Percentiles rank a stretch among this genome's conserved stretches.
These are phyloP conservation scores for Xerus inauris DNA, from an alignment of 2,113 vertebrate species.

Conservation along the genomic window DNA sequence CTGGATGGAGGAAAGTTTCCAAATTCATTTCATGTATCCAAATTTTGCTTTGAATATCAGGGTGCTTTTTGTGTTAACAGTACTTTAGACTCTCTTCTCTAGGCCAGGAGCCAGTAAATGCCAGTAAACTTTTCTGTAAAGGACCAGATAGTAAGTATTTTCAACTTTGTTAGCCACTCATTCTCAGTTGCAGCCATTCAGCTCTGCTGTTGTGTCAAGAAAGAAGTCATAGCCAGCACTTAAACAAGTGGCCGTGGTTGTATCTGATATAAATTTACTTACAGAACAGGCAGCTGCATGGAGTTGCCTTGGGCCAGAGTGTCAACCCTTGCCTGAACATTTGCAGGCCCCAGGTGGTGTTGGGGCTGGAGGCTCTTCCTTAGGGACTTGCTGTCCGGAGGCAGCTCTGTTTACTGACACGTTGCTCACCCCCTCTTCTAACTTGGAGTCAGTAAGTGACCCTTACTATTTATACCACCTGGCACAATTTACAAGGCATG, in stretches of 20 bases:
- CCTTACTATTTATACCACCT: neutral
- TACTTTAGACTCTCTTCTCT: neutral
- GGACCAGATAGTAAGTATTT: constrained; percentile 18
- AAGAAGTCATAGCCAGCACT: neutral
- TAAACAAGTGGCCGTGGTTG: neutral
- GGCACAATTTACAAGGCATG: constrained; percentile 13
- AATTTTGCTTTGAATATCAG: neutral
- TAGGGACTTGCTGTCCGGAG: neutral
- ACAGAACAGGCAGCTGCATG: neutral
- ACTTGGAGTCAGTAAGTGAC: neutral
- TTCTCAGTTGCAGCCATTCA: neutral
- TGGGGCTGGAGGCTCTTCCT: neutral
- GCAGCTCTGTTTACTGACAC: neutral
- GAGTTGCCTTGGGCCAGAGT: neutral
- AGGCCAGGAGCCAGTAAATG: neutral
- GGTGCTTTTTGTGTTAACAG: neutral
- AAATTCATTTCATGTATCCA: neutral
- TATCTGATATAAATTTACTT: neutral
- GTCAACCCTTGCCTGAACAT: neutral
- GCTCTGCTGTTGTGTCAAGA: neutral
- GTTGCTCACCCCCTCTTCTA: neutral
- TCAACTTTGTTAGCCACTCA: neutral
- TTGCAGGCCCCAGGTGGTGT: neutral
- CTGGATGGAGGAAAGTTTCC: too few species aligned
- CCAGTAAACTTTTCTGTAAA: neutral